Percentiles rank a stretch among this genome's conserved stretches.
Evolutionary conservation across 2,797 vertebrate species (phyloP).

Genomic region (Acropternis orthonyx): DNA sequence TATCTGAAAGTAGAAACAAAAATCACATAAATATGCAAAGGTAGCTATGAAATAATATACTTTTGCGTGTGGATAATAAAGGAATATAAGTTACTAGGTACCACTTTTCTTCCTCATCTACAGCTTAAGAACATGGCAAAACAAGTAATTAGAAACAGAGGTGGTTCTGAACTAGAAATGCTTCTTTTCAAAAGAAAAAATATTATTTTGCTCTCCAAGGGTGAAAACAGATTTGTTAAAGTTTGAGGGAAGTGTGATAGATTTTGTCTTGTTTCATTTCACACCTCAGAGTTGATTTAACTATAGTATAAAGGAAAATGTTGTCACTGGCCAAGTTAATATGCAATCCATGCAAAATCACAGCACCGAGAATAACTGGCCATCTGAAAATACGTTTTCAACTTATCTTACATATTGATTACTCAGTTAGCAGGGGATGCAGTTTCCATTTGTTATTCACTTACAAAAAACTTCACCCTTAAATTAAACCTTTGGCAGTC

Average conservation of each 20-base stretch:
- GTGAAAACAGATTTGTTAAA: not conserved
- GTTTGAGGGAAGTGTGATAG: not conserved
- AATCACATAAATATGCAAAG: not conserved
- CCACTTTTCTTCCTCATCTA: not conserved
- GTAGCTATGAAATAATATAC: not conserved
- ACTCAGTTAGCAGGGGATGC: not conserved
- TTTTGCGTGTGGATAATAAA: not conserved
- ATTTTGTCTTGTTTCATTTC: slow-evolving; percentile 30
- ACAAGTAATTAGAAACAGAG: not conserved
- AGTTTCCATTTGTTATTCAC: not conserved
- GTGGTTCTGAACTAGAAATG: not conserved
- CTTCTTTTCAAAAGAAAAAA: not conserved
- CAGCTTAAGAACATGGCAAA: not conserved
- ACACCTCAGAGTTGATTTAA: slow-evolving; percentile 24
- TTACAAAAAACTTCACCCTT: not conserved
- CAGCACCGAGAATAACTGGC: not conserved
- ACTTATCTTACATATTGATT: slow-evolving; percentile 18
- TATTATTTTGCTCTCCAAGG: not conserved
- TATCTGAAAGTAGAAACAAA: not conserved
- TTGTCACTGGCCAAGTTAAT: not conserved
- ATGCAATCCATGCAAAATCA: not conserved
- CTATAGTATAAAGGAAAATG: slow-evolving; percentile 2
- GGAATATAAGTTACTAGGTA: not conserved
- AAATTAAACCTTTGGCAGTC: not conserved
- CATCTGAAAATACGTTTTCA: not conserved